Percentiles rank a stretch among this genome's conserved stretches.
These are phyloP conservation scores for Anoplopoma fimbria DNA, from an alignment of 2,113 vertebrate genomes.

Conservation along the genomic window DNA sequence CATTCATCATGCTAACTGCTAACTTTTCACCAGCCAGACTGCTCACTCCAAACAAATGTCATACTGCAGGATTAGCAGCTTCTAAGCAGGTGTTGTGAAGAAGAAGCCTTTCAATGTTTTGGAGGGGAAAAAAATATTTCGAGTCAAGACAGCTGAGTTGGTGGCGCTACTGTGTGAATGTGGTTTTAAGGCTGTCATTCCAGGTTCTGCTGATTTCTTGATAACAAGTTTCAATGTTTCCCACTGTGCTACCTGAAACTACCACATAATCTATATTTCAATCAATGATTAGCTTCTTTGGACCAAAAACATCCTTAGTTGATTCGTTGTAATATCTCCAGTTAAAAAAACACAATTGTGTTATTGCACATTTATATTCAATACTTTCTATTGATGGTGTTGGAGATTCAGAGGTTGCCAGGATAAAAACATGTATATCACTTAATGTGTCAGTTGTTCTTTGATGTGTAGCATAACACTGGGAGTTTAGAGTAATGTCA, in stretches of 20 bases:
- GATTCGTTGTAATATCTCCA: background rate
- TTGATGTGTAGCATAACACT: background rate
- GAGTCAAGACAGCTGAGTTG: background rate
- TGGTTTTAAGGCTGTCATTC: background rate
- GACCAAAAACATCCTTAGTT: background rate
- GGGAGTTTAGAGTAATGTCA: background rate
- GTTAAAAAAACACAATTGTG: background rate
- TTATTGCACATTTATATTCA: background rate
- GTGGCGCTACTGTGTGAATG: background rate
- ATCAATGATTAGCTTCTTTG: background rate
- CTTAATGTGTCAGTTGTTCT: background rate
- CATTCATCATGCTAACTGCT: background rate
- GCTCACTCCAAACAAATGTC: conserved; percentile 4
- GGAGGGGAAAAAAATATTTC: background rate
- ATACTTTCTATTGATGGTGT: background rate
- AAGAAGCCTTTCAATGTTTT: background rate
- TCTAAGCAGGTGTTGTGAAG: background rate
- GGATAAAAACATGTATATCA: background rate
- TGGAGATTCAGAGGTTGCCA: background rate
- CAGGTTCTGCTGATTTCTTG: background rate
- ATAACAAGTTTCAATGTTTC: background rate
- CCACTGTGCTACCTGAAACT: background rate
- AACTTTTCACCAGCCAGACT: conserved; percentile 5
- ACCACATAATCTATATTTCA: background rate
- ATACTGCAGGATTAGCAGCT: background rate